Percentiles rank a stretch among this genome's conserved stretches.
phyloP scores from a whole-genome alignment of 1,140 invertebrate genomes.

The Lerema accius region DNA sequence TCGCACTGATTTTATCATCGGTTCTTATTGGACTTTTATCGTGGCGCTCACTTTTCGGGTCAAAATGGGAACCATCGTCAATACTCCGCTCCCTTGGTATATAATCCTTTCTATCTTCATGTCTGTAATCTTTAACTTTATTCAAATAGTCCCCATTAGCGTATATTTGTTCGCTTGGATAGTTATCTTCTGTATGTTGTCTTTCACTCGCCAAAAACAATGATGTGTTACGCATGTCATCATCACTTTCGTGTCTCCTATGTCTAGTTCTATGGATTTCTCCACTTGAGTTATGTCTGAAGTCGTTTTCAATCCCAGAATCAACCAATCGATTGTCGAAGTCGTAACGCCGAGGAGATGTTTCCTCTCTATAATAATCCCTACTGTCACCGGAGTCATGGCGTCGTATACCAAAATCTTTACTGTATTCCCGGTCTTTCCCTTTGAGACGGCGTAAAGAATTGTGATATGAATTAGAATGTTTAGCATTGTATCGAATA shows the following conservation, averaged over 20 bases:
- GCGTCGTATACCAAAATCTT: slow-evolving; percentile 75
- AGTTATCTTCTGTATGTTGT: slow-evolving; percentile 85
- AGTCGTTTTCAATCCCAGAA: slow-evolving; percentile 91
- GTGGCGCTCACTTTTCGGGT: slow-evolving; percentile 84
- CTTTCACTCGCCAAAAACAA: slow-evolving; percentile 86
- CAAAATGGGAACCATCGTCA: slow-evolving; percentile 85
- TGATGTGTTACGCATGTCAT: slow-evolving; percentile 85
- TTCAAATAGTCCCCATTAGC: slow-evolving; percentile 70
- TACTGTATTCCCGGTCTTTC: slow-evolving; percentile 70
- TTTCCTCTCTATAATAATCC: slow-evolving; percentile 77
- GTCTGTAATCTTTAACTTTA: slow-evolving; percentile 69
- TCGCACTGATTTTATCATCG: slow-evolving; percentile 81
- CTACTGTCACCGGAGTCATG: slow-evolving; percentile 77
- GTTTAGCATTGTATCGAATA: slow-evolving; percentile 69
- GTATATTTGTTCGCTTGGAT: slow-evolving; percentile 74
- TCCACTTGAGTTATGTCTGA: slow-evolving; percentile 87
- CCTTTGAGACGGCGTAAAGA: slow-evolving; percentile 79
- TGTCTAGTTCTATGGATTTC: slow-evolving; percentile 78
- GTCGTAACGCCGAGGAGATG: slow-evolving; percentile 74
- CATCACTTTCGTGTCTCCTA: slow-evolving; percentile 82
- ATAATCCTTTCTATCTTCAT: slow-evolving; percentile 79
- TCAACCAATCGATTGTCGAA: slow-evolving; percentile 87
- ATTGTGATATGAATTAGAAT: slow-evolving; percentile 81
- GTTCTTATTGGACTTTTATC: slow-evolving; percentile 73
- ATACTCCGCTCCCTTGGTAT: slow-evolving; percentile 84